These are phyloP conservation scores for Priocnemis perturbator DNA, from an alignment of 2,888 invertebrate genomes.

Conservation along the genomic window DNA sequence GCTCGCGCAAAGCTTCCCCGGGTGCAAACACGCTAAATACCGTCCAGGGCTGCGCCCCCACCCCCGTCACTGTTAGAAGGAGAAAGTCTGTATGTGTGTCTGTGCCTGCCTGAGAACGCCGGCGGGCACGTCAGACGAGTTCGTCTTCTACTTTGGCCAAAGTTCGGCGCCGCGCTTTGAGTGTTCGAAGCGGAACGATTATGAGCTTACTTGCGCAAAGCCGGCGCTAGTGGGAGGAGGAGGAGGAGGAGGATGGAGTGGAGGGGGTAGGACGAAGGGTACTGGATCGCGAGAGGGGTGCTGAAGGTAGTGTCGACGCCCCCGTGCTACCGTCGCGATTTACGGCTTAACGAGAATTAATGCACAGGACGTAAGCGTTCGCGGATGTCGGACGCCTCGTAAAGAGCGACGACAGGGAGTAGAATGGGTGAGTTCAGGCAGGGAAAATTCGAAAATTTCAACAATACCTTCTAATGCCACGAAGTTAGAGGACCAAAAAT, in stretches of 20 bases:
- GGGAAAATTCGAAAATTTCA: too few relatives aligned
- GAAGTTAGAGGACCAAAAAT: too few relatives aligned
- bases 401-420: not conserved
- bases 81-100: too few relatives aligned
- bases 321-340: slow-evolving; percentile 28
- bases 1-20: too few relatives aligned
- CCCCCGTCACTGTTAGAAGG: too few relatives aligned
- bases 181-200: slow-evolving; percentile 48
- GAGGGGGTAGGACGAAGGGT: too few relatives aligned
- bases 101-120: slow-evolving; percentile 29
- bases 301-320: not conserved
- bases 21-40: slow-evolving; percentile 3
- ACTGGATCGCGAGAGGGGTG: too few relatives aligned
- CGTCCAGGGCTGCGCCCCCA: not conserved
- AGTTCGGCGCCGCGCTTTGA: slow-evolving; percentile 45
- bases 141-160: slow-evolving; percentile 31
- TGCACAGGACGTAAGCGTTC: slow-evolving; percentile 8
- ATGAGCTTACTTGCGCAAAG: slow-evolving; percentile 48
- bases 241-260: too few relatives aligned
- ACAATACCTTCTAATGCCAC: too few relatives aligned
- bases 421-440: too few relatives aligned
- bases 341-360: slow-evolving; percentile 30
- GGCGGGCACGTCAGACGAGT: slow-evolving; percentile 44
- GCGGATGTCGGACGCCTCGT: not conserved
- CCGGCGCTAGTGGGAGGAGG: not conserved